These are phyloP conservation scores for Brachycybe producta DNA, from an alignment of 2,888 invertebrate genomes.

Conservation along the genomic window DNA sequence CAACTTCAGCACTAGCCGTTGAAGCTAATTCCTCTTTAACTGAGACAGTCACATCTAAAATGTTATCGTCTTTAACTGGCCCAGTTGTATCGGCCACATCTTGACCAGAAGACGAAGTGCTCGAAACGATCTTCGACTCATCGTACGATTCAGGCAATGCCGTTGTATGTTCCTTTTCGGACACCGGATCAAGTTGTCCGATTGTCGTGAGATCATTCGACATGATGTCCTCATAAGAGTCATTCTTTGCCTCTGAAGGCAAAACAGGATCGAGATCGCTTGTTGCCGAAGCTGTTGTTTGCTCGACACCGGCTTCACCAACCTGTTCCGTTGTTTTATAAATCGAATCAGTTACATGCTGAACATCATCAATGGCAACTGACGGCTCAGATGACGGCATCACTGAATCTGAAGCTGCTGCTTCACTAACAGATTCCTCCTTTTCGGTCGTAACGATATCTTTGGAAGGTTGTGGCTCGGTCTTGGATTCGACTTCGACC, in stretches of 20 bases:
- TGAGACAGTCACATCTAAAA: no score
- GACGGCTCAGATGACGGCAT: no score
- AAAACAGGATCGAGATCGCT: not conserved
- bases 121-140: no score
- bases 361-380: not conserved
- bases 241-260: not conserved
- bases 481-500: no score
- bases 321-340: not conserved
- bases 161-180: not conserved
- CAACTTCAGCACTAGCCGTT: constrained; percentile 6
- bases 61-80: no score
- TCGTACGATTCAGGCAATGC: not conserved
- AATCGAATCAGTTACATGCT: not conserved
- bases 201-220: not conserved
- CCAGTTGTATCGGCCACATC: no score
- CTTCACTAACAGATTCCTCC: no score
- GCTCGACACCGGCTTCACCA: not conserved
- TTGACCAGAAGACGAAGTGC: no score
- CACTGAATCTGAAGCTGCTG: no score
- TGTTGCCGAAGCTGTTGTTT: not conserved
- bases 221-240: not conserved
- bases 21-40: not conserved
- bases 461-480: no score
- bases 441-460: no score
- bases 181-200: no score